Base-by-base conservation (phyloP, 2,888 invertebrate genomes). In the Dioctria linearis region DNA sequence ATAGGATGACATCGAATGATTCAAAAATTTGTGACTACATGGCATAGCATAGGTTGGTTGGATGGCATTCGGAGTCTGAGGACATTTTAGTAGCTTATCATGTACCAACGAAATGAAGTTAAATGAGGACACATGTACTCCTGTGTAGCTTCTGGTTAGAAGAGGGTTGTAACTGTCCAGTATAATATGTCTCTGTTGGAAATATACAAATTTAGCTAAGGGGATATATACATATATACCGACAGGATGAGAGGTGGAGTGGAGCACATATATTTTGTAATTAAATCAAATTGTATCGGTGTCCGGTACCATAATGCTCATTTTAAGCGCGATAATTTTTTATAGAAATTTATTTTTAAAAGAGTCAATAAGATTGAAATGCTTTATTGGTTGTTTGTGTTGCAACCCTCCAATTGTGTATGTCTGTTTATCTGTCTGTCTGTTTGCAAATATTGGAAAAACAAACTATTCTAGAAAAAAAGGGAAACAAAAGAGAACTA, bases 51-150 rank as follows among this genome's bases (percentile, higher is more conserved):
- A 25, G 25, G 25, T 25, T 25, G 25, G 25, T 25, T 25, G 57
- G 61, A 59, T 42, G 75, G 59, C 40, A 57, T n/a, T 59, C 25
- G 57, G 59, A 46, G 75, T 75, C 43, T 75, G 75, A 75, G 75
- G 75, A n/a, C 46, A 59, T 75, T 78, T 78, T 78, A 78, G 65
- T 78, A 78, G 78, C 66, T 78, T 78, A 78, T 78, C 78, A 66
- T 78, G 78, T 78, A 49, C 57, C 63, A 63, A 59, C 67, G 54
- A 79, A 80, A 82, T 82, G 80, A 79, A 82, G 79, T 80, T 79
- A 80, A 82, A 82, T 80, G 75, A 66, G 80, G 79, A 80, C 82
- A 82, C 79, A 80, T 82, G 82, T 82, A 75, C 67, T 54, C 40
- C 51, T 65, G 78, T 78, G 78, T 75, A 75, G 75, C 40, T 51